These are phyloP conservation scores for Enteromius treurensis DNA, from an alignment of 2,797 vertebrate genomes.

Conservation along the genomic window DNA sequence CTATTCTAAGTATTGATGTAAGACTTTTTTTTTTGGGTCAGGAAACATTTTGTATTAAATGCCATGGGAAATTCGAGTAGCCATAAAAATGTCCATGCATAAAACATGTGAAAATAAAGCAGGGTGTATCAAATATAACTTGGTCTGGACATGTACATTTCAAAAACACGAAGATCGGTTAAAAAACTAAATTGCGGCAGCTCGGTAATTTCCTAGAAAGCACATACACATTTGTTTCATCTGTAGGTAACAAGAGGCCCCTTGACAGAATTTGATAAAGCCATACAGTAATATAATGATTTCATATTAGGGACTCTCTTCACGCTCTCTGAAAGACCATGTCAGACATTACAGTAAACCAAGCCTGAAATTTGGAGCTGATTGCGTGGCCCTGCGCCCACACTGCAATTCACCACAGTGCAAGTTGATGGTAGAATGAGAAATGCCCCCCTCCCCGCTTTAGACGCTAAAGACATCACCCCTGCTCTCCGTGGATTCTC, in stretches of 20 bases:
- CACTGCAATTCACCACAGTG: slow-evolving; percentile 64
- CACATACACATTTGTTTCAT: slow-evolving; percentile 61
- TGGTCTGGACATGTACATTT: slow-evolving; percentile 52
- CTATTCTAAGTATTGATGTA: neutral
- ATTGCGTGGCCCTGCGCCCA: slow-evolving; percentile 68
- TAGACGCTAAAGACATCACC: slow-evolving; percentile 59
- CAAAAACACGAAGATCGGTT: slow-evolving; percentile 50
- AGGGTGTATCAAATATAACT: slow-evolving; percentile 38
- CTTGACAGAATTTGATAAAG: slow-evolving; percentile 60
- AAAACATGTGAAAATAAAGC: slow-evolving; percentile 17
- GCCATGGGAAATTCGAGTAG: slow-evolving; percentile 17
- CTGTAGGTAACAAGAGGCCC: slow-evolving; percentile 53
- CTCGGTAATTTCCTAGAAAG: slow-evolving; percentile 48
- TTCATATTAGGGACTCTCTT: slow-evolving; percentile 54
- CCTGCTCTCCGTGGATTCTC: slow-evolving; percentile 27
- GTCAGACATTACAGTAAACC: slow-evolving; percentile 63
- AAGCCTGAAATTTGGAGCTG: slow-evolving; percentile 72
- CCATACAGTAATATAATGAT: slow-evolving; percentile 56
- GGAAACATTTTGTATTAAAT: slow-evolving; percentile 12
- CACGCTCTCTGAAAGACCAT: slow-evolving; percentile 46
- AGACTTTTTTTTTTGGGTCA: neutral
- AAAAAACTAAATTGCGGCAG: slow-evolving; percentile 53
- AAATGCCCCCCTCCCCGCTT: slow-evolving; percentile 46
- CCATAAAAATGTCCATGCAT: slow-evolving; percentile 21
- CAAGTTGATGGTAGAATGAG: slow-evolving; percentile 80